Evolutionary conservation across 1,140 invertebrate species (phyloP), one percentile per base, ranked within the genome.

Genomic region (Sitodiplosis mosellana): DNA sequence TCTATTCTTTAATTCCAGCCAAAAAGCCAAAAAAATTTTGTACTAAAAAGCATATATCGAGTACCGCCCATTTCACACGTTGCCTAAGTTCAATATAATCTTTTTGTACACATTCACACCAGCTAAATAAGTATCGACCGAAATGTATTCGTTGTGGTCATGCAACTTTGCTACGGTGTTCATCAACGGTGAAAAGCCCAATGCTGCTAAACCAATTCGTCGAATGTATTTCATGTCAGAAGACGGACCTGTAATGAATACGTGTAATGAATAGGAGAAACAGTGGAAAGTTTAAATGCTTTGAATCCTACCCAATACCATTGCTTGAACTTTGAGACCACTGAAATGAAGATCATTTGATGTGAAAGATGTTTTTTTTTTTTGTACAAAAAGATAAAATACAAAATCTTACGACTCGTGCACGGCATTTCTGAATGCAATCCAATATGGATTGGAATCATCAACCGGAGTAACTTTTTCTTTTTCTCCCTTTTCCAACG

Each of bases 131-230:
- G 73, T 69, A 12, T 71, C 68, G 21, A 78, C 76, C 49, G 74
- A 75, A 2, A 90, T 62, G 55, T 69, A 83, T 55, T 90, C 86
- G 56, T 90, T 76, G 60, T 87, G 78, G 56, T 86, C 83, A 55
- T 90, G 86, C 5, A 87, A 61, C 0, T 80, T 62, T 0, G 81
- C 69, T 0, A 74, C 75, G 1, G 82, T 86, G 54, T 77, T 71
- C 47, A 78, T 81, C 67, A 88, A 80, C 1, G 86, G 85, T 1
- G 82, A 83, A 60, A 89, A 85, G 22, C 85, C 83, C 41, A 89
- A 61, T 1, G 81, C 83, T 2, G 77, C 77, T 33, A 83, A 72
- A 8, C 79, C 80, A 34, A 69, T 5, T 27, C 27, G 27, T 27
- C 27, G 27, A 27, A 27, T 27, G 27, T 27, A 27, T 27, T 10